Conservation (phyloP, 1,140 invertebrate species). For the Eulimnadia texana region DNA sequence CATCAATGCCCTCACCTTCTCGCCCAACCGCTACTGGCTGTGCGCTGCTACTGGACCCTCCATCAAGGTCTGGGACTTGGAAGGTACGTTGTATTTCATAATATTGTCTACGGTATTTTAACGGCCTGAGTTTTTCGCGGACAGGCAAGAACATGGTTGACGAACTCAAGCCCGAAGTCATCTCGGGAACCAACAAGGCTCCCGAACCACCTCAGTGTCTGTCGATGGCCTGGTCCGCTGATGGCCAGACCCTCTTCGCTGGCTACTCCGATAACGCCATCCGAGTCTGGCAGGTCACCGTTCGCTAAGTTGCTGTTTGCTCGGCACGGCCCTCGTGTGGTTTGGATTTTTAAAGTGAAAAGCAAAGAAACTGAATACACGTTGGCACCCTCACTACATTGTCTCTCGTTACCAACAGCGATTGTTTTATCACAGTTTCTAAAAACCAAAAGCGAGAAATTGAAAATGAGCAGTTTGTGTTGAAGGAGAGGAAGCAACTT, state of each 20-base stretch:
- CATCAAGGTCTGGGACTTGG: constrained; percentile 86
- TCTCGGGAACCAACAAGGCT: constrained; percentile 48
- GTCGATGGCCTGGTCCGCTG: constrained; percentile 96
- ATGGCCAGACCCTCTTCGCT: constrained; percentile 97
- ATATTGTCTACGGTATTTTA: too few relatives aligned
- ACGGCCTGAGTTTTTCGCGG: too few relatives aligned
- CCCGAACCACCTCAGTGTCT: constrained; percentile 88
- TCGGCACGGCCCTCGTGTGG: background rate
- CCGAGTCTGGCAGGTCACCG: constrained; percentile 88
- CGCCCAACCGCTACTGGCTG: constrained; percentile 98
- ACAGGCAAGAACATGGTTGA: constrained; percentile 97
- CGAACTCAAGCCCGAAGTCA: constrained; percentile 89
- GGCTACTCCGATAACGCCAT: constrained; percentile 98
- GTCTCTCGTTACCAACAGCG: background rate
- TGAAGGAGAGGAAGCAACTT: too few relatives aligned
- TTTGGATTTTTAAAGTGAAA: background rate
- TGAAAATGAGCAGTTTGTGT: too few relatives aligned
- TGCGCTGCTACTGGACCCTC: constrained; percentile 98
- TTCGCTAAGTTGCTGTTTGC: constrained; percentile 20
- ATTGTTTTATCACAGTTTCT: background rate
- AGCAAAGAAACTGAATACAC: background rate
- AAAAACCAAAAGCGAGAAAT: background rate
- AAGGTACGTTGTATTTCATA: constrained; percentile 29
- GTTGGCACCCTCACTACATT: too few relatives aligned
- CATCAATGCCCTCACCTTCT: constrained; percentile 97